These are phyloP conservation scores for Pachyuromys duprasi DNA, from an alignment of 2,797 vertebrate genomes.

Conservation along the genomic window DNA sequence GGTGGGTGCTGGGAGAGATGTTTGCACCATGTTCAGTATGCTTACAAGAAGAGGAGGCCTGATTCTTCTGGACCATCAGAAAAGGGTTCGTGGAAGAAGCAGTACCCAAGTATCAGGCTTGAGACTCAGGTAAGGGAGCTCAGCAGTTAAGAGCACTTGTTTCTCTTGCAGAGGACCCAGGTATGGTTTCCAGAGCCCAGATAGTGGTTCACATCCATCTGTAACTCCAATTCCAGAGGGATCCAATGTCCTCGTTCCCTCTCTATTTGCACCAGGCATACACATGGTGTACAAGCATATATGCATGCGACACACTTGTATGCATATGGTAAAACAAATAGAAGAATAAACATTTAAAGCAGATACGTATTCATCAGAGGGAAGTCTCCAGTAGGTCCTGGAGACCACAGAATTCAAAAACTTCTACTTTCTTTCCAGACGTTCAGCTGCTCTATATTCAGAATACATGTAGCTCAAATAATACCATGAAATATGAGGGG, in stretches of 20 bases:
- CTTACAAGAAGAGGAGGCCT: too few species aligned
- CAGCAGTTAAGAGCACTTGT: background rate
- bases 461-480: conserved; percentile 65
- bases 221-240: background rate
- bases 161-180: background rate
- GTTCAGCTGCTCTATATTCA: conserved; percentile 55
- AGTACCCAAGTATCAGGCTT: background rate
- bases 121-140: background rate
- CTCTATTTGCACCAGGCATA: background rate
- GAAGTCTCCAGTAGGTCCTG: background rate
- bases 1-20: background rate
- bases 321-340: background rate
- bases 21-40: background rate
- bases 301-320: background rate
- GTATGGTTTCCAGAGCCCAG: background rate
- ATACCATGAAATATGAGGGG: conserved; percentile 55
- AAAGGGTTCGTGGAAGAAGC: background rate
- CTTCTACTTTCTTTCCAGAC: conserved; percentile 47
- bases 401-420: conserved; percentile 26
- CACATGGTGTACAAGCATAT: background rate
- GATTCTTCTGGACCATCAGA: background rate
- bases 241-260: background rate
- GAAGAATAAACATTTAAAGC: background rate
- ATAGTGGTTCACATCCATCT: background rate
- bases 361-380: background rate